A percentile compares a stretch with the other conserved stretches of the same genome.
Conservation (phyloP, 2,113 vertebrate genomes). For the Chloropsis cyanopogon region DNA sequence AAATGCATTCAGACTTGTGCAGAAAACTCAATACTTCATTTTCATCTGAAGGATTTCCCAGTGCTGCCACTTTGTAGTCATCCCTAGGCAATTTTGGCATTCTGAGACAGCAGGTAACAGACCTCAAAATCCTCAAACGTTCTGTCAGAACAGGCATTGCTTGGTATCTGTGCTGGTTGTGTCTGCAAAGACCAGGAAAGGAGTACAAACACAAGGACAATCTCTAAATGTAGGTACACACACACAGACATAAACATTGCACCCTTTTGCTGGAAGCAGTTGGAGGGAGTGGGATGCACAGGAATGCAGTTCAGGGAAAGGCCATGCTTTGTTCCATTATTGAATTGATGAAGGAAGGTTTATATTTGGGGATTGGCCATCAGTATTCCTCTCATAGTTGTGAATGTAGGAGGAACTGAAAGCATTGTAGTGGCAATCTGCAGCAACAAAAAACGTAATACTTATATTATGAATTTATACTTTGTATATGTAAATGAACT, state of each 20-base stretch:
- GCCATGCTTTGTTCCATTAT: neutral
- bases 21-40: neutral
- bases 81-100: neutral
- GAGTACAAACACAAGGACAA: neutral
- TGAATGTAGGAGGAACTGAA: neutral
- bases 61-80: neutral
- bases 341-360: neutral
- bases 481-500: neutral
- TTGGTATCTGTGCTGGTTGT: neutral
- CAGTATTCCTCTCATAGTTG: neutral
- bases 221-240: neutral
- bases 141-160: neutral
- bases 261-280: neutral
- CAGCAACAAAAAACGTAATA: neutral
- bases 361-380: neutral
- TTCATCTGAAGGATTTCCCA: neutral
- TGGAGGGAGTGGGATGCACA: neutral
- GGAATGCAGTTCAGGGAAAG: neutral
- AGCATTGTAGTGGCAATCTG: neutral
- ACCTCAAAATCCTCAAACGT: neutral
- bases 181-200: neutral
- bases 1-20: neutral
- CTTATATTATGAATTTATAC: neutral
- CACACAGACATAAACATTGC: accelerated
- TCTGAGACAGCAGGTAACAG: neutral